These are phyloP conservation scores for Chalcis sispes DNA, from an alignment of 2,888 invertebrate genomes.

Conservation along the genomic window DNA sequence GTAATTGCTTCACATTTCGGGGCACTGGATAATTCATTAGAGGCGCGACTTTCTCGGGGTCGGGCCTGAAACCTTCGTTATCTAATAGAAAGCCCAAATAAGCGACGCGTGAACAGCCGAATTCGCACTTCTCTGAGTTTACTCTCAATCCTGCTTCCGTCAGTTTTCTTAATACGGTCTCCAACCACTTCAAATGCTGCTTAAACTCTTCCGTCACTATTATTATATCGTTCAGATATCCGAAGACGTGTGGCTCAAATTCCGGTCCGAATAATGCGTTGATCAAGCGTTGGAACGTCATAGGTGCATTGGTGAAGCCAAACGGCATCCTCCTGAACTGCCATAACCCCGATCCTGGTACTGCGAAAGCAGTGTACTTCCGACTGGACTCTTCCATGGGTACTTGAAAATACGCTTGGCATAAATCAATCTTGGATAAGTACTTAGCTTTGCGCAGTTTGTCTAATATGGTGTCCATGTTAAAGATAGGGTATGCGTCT, in stretches of 20 bases:
- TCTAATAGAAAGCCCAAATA: background rate
- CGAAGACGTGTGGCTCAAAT: background rate
- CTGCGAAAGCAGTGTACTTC: constrained; percentile 3
- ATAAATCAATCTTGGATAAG: background rate
- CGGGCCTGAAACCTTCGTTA: background rate
- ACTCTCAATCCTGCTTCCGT: background rate
- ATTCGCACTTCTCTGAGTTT: constrained; percentile 3
- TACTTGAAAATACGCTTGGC: constrained; percentile 3
- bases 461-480: too few relatives aligned
- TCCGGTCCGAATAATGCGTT: background rate
- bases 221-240: constrained; percentile 13
- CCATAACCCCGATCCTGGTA: background rate
- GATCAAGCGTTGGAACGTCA: background rate
- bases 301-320: background rate
- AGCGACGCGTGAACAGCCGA: background rate
- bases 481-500: too few relatives aligned
- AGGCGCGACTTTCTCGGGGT: background rate
- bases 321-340: background rate
- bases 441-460: too few relatives aligned
- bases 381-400: background rate
- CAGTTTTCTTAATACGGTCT: background rate
- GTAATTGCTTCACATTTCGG: background rate
- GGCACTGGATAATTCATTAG: background rate
- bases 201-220: background rate
- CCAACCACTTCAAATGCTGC: background rate